phyloP scores from a whole-genome alignment of 2,888 invertebrate species.

The Spisula subtruncata region DNA sequence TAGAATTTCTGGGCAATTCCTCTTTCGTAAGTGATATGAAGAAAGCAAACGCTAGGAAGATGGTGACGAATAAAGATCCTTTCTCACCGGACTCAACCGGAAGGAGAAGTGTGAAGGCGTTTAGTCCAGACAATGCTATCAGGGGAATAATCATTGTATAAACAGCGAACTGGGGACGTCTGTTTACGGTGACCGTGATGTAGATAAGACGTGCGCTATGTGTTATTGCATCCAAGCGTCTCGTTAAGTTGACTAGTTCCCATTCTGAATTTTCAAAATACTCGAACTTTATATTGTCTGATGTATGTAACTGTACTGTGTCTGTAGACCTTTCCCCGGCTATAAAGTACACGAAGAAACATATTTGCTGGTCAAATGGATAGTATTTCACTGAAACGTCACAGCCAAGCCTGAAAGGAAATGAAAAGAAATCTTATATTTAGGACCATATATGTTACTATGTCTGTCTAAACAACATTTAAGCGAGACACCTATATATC shows the following conservation, averaged over 20 bases:
- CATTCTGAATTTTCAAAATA: slow-evolving; percentile 34
- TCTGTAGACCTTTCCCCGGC: not conserved
- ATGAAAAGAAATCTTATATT: not conserved
- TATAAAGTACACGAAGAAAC: not conserved
- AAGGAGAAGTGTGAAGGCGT: slow-evolving; percentile 24
- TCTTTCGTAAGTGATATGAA: slow-evolving; percentile 26
- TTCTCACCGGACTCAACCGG: slow-evolving; percentile 33
- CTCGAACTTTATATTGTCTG: not conserved
- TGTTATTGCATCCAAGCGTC: not conserved
- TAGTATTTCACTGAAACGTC: slow-evolving; percentile 23
- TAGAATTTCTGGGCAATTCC: slow-evolving; percentile 25
- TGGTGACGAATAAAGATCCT: not conserved
- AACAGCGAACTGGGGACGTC: slow-evolving; percentile 17
- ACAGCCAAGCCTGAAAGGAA: not conserved
- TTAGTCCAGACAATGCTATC: not conserved
- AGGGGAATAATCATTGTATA: slow-evolving; percentile 26
- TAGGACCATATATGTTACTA: not conserved
- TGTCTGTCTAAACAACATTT: not conserved
- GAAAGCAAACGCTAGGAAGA: slow-evolving; percentile 34
- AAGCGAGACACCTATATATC: not conserved
- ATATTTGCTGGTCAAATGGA: slow-evolving; percentile 26
- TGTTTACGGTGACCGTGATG: not conserved
- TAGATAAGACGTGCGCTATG: not conserved
- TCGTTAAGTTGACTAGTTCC: not conserved
- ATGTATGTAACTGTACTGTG: not conserved